A percentile compares a stretch with the other conserved stretches of the same genome.
Evolutionary conservation across 2,797 vertebrate genomes (phyloP).

Genomic region (Lagocephalus sceleratus): DNA sequence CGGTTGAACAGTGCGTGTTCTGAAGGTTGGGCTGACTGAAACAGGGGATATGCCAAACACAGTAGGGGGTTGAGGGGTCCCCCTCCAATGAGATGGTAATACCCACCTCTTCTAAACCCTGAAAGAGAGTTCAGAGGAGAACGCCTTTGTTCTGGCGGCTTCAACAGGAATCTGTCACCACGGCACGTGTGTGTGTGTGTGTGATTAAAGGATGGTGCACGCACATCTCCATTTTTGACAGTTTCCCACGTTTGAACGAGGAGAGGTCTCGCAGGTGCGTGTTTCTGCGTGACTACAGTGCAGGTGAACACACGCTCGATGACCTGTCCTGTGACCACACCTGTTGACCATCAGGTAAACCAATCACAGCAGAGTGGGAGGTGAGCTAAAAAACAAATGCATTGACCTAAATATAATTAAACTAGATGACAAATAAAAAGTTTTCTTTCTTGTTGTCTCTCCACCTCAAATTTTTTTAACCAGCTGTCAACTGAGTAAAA

Average conservation of each 20-base stretch:
- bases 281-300: constrained; percentile 25
- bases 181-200: constrained; percentile 46
- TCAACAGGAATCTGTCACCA: constrained; percentile 59
- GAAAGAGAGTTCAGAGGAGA: constrained; percentile 41
- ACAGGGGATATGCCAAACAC: constrained; percentile 45
- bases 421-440: too few relatives aligned
- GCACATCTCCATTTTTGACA: constrained; percentile 43
- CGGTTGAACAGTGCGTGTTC: constrained; percentile 42
- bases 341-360: too few relatives aligned
- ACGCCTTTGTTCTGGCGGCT: constrained; percentile 46
- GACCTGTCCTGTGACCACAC: too few relatives aligned
- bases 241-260: constrained; percentile 27
- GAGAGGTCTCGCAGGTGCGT: constrained; percentile 36
- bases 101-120: constrained; percentile 44
- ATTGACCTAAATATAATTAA: too few relatives aligned
- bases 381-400: too few relatives aligned
- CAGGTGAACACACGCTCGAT: too few relatives aligned
- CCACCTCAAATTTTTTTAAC: too few relatives aligned
- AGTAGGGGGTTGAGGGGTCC: constrained; percentile 50
- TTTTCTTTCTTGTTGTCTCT: too few relatives aligned
- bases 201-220: constrained; percentile 59
- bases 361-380: too few relatives aligned
- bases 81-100: constrained; percentile 62
- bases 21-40: constrained; percentile 50
- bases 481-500: too few relatives aligned